These are phyloP conservation scores for Hucho hucho DNA, from an alignment of 2,113 vertebrate genomes.

Conservation along the genomic window DNA sequence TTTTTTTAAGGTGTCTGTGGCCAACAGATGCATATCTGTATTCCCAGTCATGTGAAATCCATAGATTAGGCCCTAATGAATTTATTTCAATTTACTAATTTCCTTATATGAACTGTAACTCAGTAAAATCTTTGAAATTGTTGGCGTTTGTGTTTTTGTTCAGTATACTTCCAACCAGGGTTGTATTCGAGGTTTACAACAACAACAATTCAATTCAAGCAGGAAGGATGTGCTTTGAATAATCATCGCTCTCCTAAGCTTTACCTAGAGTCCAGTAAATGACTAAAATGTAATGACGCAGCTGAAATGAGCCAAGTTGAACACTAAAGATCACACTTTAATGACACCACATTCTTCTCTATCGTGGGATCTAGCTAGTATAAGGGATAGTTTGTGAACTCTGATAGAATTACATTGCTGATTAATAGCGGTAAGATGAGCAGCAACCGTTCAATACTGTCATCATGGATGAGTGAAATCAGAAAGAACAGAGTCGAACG, in stretches of 20 bases:
- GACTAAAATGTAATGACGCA: neutral
- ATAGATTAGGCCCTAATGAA: too few relatives aligned
- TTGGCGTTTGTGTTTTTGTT: too few relatives aligned
- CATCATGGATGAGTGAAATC: neutral
- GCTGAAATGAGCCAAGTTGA: slow-evolving; percentile 18
- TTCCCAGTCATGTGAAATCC: too few relatives aligned
- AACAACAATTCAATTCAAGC: slow-evolving; percentile 12
- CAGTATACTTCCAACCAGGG: neutral
- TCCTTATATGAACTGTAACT: too few relatives aligned
- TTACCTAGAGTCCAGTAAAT: slow-evolving; percentile 10
- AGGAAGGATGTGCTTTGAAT: slow-evolving; percentile 16
- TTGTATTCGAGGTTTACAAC: slow-evolving; percentile 17
- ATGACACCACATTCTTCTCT: slow-evolving; percentile 23
- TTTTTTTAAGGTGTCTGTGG: too few relatives aligned
- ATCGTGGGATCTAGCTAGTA: neutral
- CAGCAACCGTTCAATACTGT: slow-evolving; percentile 33
- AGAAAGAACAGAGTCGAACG: neutral
- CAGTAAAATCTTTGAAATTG: too few relatives aligned
- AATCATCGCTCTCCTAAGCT: neutral
- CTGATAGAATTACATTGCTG: slow-evolving; percentile 26
- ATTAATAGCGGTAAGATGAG: slow-evolving; percentile 40
- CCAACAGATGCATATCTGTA: too few relatives aligned
- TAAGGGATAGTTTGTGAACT: slow-evolving; percentile 24
- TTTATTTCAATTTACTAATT: too few relatives aligned
- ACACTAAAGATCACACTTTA: slow-evolving; percentile 30